Conservation (phyloP, 2,888 invertebrate genomes). For the Ophioninae sp. region DNA sequence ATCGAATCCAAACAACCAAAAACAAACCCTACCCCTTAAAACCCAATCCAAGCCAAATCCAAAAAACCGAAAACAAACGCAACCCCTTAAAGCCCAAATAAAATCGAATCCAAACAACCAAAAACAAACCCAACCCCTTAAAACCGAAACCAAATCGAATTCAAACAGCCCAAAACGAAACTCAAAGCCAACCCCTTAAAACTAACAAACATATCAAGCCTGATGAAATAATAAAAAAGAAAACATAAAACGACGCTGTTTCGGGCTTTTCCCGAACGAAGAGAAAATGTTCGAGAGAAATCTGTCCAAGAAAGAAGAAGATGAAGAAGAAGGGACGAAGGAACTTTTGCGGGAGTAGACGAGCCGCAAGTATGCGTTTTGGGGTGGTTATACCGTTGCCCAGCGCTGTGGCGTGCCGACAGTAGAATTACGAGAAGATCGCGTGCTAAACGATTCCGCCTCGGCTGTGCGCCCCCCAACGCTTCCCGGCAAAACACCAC, state of each 20-base stretch:
- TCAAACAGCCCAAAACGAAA: background rate
- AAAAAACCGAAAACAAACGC: background rate
- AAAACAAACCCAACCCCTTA: background rate
- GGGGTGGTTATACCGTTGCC: conserved; percentile 53
- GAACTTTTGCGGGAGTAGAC: conserved; percentile 12
- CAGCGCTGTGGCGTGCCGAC: conserved; percentile 66
- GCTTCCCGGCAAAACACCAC: conserved; percentile 69
- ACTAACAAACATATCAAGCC: background rate
- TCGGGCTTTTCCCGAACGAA: background rate
- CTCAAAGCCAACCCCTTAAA: background rate
- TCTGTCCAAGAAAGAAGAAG: conserved; percentile 11
- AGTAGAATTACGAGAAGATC: conserved; percentile 78
- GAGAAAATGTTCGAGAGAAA: conserved; percentile 24
- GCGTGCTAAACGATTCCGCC: conserved; percentile 79
- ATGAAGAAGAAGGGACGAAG: conserved; percentile 25
- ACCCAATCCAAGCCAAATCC: no score
- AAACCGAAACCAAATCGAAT: background rate
- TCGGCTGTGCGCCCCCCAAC: conserved; percentile 62
- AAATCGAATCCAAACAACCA: background rate
- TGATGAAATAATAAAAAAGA: background rate
- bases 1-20: no score
- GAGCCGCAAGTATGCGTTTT: conserved; percentile 29
- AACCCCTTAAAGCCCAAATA: no score
- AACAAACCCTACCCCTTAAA: no score
- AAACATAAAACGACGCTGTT: background rate